phyloP scores from a whole-genome alignment of 2,797 vertebrate genomes.

The Argya squamiceps region DNA sequence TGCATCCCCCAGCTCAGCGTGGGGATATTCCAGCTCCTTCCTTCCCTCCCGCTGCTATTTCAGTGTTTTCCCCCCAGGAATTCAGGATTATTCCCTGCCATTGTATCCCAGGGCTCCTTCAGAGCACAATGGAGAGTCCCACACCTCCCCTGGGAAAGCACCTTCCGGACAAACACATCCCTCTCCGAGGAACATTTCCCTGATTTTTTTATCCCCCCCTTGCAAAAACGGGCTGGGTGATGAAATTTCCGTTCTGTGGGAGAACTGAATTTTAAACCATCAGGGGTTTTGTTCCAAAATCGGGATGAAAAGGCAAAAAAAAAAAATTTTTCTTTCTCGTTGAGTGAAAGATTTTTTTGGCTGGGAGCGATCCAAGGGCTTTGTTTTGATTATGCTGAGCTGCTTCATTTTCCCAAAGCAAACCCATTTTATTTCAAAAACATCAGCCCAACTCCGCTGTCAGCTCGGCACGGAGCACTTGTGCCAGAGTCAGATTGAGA shows the following conservation, averaged over 20 bases:
- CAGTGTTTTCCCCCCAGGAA: neutral
- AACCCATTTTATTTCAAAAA: neutral
- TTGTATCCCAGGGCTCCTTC: neutral
- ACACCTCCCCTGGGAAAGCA: constrained; percentile 8
- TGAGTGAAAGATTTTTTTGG: neutral
- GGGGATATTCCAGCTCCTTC: neutral
- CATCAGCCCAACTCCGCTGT: neutral
- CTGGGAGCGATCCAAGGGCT: neutral
- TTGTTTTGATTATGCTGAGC: neutral
- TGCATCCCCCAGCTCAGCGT: neutral
- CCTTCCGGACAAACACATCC: constrained; percentile 33
- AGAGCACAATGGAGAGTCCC: constrained; percentile 20
- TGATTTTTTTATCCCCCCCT: neutral
- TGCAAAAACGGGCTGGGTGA: neutral
- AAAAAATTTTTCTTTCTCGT: neutral
- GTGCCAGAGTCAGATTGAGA: constrained; percentile 16
- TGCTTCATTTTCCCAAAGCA: neutral
- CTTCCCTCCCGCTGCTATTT: neutral
- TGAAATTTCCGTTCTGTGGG: constrained; percentile 15
- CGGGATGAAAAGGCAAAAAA: neutral
- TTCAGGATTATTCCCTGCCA: neutral
- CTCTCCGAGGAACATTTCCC: neutral
- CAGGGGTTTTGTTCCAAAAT: neutral
- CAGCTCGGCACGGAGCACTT: rapidly evolving
- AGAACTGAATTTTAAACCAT: neutral